Base-by-base conservation (phyloP, 2,113 vertebrate genomes). In the Cygnus atratus region DNA sequence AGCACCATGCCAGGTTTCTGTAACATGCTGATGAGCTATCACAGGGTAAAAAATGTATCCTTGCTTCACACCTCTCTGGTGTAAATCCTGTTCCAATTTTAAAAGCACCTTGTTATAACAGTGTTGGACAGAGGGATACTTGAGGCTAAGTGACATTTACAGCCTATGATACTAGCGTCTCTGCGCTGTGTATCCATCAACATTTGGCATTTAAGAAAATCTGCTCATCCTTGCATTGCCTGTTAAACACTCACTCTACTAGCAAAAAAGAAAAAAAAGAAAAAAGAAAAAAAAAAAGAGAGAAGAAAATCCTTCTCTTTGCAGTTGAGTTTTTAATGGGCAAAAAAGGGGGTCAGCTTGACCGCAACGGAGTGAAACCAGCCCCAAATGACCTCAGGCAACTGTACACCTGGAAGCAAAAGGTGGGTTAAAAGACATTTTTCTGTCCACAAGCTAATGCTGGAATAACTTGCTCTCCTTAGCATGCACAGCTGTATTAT, bases 191-290 rank as follows among this genome's bases (percentile, higher is more conserved):
- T 92, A 97, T 96, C 92, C 96, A 91, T 93, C 92, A 96, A 85
- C 93, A 94, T 96, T 96, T 96, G 96, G 93, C 96, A 97, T 97
- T 96, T 96, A 92, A 94, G 96, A 91, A 96, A 96, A 96, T 96
- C 93, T 96, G 93, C 92, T 95, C 93, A 93, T 96, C 92, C 87
- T 93, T 4, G 55, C 84, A 41, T 95, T 19, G 94, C 88, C 88
- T 96, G 90, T 94, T 93, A 96, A 95, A 70, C 88, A 62, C 54
- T 96, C 79, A 78, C 67, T 95, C 74, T 90, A 96, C 90, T 90
- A 95, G 61, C 4, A 55, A 50, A 59, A 78, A 66, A 28, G 31
- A 63, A 67, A 67, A 75, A 82, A 75, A 41, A 4, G 70, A 75
- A 44, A 5, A 55, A 50, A 55, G 74, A 62, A 28, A 26, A 58